Base-by-base conservation (phyloP, 2,113 vertebrate genomes). In the Rhynchopsitta pachyrhyncha region DNA sequence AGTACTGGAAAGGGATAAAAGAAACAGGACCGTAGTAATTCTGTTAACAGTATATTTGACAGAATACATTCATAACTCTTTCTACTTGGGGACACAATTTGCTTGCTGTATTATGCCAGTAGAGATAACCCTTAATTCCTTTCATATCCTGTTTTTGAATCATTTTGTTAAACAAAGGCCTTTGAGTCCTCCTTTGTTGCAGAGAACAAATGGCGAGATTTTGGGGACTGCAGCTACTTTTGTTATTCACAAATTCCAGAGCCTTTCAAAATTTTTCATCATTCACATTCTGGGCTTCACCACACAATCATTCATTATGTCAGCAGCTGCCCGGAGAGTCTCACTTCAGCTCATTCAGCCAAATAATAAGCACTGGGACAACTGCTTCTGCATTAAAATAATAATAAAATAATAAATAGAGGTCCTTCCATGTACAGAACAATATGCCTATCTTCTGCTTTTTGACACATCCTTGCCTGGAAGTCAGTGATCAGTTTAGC, bases 291-390 rank as follows among this genome's bases (percentile, higher is more conserved):
- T 98, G 95, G 96, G 97, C 97, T 98, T 97, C 97, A 97, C 98
- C 97, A 97, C 97, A 98, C 98, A 98, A 99, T 99, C 98, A 98
- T 98, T 99, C 98, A 99, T 99, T 98, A 98, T 99, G 98, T 99
- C 98, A 98, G 98, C 98, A 98, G 94, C 97, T 98, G 97, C 98
- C 98, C 91, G 49, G 96, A 97, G 98, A 98, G 95, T 94, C 95
- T 95, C 93, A 86, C 97, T 98, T 97, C 95, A 92, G 96, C 98
- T 98, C 98, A 98, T 98, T 98, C 98, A 98, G 98, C 97, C 98
- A 98, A 98, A 98, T 98, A 99, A 98, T 98, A 98, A 98, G 97
- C 97, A 97, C 97, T 96, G 95, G 97, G 97, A 98, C 97, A 98
- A 98, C 94, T 76, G 97, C 81, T 80, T 97, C 89, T 95, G 86